phyloP scores from a whole-genome alignment of 2,113 vertebrate species.

The Oncorhynchus nerka region DNA sequence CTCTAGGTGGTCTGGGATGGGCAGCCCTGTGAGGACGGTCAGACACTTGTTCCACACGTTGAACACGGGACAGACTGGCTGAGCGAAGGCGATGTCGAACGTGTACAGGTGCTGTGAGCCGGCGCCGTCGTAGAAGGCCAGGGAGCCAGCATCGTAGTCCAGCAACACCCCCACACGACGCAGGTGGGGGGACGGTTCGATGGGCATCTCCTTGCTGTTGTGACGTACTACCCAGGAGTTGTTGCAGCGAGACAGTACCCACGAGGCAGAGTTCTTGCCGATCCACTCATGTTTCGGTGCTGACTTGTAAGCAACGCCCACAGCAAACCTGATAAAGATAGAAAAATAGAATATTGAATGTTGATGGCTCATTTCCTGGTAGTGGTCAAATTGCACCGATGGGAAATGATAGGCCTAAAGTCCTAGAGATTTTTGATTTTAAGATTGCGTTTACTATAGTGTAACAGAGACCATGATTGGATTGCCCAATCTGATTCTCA shows the following conservation, averaged over 20 bases:
- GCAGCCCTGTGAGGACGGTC: conserved; percentile 94
- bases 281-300: conserved; percentile 97
- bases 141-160: conserved; percentile 92
- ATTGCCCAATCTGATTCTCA: too few relatives aligned
- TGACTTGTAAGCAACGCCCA: conserved; percentile 94
- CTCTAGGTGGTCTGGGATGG: conserved; percentile 95
- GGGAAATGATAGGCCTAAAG: too few relatives aligned
- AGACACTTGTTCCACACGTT: conserved; percentile 97
- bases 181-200: conserved; percentile 91
- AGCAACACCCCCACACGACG: conserved; percentile 89
- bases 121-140: conserved; percentile 95
- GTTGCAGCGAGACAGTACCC: conserved; percentile 95
- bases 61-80: conserved; percentile 95
- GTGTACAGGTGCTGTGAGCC: conserved; percentile 93
- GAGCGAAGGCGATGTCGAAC: conserved; percentile 88
- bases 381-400: neutral
- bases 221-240: conserved; percentile 92
- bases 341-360: neutral
- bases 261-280: conserved; percentile 92
- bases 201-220: conserved; percentile 91
- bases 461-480: too few relatives aligned
- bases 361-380: neutral
- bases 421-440: too few relatives aligned
- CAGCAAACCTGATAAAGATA: conserved; percentile 84
- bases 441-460: too few relatives aligned